Base-by-base conservation (phyloP, 2,113 vertebrate species). In the Ondatra zibethicus region DNA sequence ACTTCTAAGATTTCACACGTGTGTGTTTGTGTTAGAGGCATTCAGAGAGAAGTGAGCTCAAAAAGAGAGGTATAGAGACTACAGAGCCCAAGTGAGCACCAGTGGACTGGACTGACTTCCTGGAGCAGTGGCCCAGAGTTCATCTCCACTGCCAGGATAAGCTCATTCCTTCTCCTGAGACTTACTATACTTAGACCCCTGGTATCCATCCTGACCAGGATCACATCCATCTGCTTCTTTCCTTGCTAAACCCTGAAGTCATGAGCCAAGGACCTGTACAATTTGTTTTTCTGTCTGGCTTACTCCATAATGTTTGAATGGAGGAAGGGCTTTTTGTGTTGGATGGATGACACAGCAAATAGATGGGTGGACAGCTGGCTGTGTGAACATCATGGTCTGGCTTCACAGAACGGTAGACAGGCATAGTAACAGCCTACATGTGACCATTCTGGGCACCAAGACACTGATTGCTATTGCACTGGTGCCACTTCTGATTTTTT, bases 401-500 rank as follows among this genome's bases (percentile, higher is more conserved):
- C 77, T 90, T 93, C 55, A 33, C n/a, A 61, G 92, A 84, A 94
- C 42, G 75, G 1, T 13, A 23, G 33, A 84, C 7, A 19, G 39
- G 55, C 17, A 13, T 33, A 55, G 70, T 50, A 70, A 75, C 19
- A 47, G 4, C 10, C 58, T 39, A 31, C 86, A 19, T 7, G 45
- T 19, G 63, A 55, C 33, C 2, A 11, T 39, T 47, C 55, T 58
- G 3, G n/a, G 36, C 52, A 45, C 47, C 29, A 88, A 66, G 88
- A 36, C 65, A 61, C 31, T 10, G 19, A 84, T 91, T 42, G 0
- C 47, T 89, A 63, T 50, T 72, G 78, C 47, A 58, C 89, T n/a
- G 0, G 45, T 72, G 63, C 58, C 66, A 70, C 50, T 81, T 47
- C 94, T 96, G 50, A 88, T 97, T 23, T 95, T 73, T 55, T 55